Evolutionary conservation across 92 coral and sea anemone genomes (phyloP), one percentile per base, ranked within the genome.

Genomic region (Scolanthus callimorphus): DNA sequence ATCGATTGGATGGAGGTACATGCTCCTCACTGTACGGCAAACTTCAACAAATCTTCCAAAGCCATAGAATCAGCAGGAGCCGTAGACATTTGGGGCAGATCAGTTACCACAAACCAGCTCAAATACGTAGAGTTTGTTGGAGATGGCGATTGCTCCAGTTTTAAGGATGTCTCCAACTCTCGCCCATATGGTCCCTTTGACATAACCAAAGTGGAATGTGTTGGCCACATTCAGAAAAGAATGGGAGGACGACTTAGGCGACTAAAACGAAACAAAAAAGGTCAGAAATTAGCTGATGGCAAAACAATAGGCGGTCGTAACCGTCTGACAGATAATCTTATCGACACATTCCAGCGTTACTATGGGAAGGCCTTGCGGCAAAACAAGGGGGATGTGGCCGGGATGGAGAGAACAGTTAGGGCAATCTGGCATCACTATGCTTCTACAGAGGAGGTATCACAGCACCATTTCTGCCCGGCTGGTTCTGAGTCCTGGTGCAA

Each of bases 11-110:
- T 65, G 39, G 69, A 23, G 17, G n/a, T 23, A 28, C 68, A 75
- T 65, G 74, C 46, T 66, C 74, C 69, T 20, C 55, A 55, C 29
- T 63, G 72, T n/a, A 27, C 31, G 19, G 30, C 31, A 10, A 73
- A 29, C 64, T 73, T 63, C 39, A 28, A 55, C 37, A 74, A 65
- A 58, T 47, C 66, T 13, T 74, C 81, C 29, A 74, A 74, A 57
- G 81, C 81, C 31, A 74, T 74, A 62, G 81, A 74, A 23, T 31
- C 74, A 45, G 60, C 63, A 55, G 81, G 60, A 24, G 81, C 74
- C 26, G 81, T 74, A 17, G 81, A 74, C 21, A 51, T 74, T 13
- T 74, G 68, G 62, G 17, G 1, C 37, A 50, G 69, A 45, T 74
- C 67, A 3, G 21, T 31, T 27, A 70, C 57, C 20, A 17, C 17